Evolutionary conservation across 2,113 vertebrate genomes (phyloP).

Genomic region (Protobothrops flavoviridis): DNA sequence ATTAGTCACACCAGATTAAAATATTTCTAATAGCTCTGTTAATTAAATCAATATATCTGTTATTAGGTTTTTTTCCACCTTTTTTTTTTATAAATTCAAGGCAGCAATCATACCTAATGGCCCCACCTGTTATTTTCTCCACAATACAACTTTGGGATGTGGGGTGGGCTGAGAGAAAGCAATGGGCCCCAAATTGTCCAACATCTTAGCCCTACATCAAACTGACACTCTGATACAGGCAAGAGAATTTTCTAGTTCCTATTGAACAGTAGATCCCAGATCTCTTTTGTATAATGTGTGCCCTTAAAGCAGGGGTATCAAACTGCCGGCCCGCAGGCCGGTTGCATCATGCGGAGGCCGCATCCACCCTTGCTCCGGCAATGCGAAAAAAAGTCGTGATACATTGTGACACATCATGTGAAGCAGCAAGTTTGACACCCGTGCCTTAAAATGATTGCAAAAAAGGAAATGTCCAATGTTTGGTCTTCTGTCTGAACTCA

Average conservation of each 20-base stretch:
- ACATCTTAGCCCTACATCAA: background rate
- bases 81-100: background rate
- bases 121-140: background rate
- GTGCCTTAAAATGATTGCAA: background rate
- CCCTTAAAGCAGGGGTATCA: background rate
- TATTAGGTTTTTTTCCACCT: background rate
- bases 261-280: background rate
- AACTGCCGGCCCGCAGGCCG: too few relatives aligned
- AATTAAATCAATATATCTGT: slow-evolving; percentile 7
- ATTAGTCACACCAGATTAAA: background rate
- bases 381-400: too few relatives aligned
- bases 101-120: background rate
- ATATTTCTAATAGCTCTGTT: background rate
- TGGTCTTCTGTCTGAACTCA: background rate
- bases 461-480: background rate
- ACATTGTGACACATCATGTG: too few relatives aligned
- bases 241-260: background rate
- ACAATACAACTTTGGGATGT: background rate
- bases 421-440: too few relatives aligned
- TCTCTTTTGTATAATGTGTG: background rate
- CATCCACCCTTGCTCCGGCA: too few relatives aligned
- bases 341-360: too few relatives aligned
- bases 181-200: background rate
- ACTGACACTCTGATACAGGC: background rate
- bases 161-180: background rate